Conservation (phyloP, 2,797 vertebrate genomes). For the Acridotheres tristis region DNA sequence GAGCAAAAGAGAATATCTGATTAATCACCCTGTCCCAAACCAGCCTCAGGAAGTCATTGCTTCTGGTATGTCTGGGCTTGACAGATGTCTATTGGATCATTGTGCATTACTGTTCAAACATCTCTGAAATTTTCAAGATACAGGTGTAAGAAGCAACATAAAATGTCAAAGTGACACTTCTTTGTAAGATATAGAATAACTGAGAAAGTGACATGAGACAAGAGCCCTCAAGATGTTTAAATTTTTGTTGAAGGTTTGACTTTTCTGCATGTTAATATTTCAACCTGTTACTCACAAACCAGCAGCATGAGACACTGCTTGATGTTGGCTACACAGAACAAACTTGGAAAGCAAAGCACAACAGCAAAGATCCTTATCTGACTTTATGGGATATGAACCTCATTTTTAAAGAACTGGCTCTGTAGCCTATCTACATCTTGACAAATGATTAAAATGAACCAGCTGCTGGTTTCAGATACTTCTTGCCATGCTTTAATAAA, state of each 20-base stretch:
- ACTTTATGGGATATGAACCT: rapidly evolving
- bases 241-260: not conserved
- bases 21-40: not conserved
- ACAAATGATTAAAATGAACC: not conserved
- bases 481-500: not conserved
- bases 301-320: not conserved
- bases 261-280: not conserved
- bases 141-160: not conserved
- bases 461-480: not conserved
- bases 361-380: not conserved
- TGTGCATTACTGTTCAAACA: not conserved
- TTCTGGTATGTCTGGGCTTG: not conserved
- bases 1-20: slow-evolving; percentile 17
- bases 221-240: not conserved
- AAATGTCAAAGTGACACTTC: not conserved
- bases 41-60: not conserved
- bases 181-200: not conserved
- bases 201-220: not conserved
- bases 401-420: not conserved
- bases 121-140: not conserved
- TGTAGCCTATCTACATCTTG: not conserved
- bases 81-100: not conserved
- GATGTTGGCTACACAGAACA: not conserved
- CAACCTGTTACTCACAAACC: not conserved
- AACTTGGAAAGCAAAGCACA: not conserved